Percentiles rank a stretch among this genome's conserved stretches.
Evolutionary conservation across 2,797 vertebrate genomes (phyloP).

Genomic region (Melopsittacus undulatus): DNA sequence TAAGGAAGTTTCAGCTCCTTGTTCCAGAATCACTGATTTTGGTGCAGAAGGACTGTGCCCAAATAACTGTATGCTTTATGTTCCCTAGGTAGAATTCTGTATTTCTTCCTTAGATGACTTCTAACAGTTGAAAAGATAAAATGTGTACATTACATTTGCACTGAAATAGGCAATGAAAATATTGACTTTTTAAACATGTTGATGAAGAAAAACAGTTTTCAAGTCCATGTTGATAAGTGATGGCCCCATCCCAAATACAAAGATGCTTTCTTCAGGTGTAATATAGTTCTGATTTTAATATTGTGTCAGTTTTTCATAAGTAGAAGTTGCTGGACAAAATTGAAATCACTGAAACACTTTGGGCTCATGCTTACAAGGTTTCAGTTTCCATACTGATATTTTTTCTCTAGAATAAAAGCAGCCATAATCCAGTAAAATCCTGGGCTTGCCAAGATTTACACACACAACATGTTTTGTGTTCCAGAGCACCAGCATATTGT

Average conservation of each 20-base stretch:
- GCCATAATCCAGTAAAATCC: not conserved
- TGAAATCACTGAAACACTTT: not conserved
- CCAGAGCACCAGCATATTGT: not conserved
- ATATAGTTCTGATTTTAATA: not conserved
- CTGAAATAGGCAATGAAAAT: not conserved
- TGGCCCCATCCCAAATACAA: not conserved
- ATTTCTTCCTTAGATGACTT: not conserved
- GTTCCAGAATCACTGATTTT: not conserved
- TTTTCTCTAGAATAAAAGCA: not conserved
- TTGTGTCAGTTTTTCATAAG: not conserved
- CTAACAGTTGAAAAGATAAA: not conserved
- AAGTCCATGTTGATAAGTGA: not conserved
- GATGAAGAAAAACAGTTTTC: not conserved
- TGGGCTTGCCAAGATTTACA: not conserved
- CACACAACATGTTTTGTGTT: rapidly evolving
- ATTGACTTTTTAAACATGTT: not conserved
- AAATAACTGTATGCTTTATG: not conserved
- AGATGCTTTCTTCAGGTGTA: not conserved
- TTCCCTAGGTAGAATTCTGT: not conserved
- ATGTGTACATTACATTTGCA: not conserved
- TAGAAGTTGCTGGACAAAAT: not conserved
- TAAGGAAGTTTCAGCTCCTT: not conserved
- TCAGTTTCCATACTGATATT: not conserved
- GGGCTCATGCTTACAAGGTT: not conserved
- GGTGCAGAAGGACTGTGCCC: not conserved